phyloP scores from a whole-genome alignment of 1,140 invertebrate species.

The Berghia stephanieae region DNA sequence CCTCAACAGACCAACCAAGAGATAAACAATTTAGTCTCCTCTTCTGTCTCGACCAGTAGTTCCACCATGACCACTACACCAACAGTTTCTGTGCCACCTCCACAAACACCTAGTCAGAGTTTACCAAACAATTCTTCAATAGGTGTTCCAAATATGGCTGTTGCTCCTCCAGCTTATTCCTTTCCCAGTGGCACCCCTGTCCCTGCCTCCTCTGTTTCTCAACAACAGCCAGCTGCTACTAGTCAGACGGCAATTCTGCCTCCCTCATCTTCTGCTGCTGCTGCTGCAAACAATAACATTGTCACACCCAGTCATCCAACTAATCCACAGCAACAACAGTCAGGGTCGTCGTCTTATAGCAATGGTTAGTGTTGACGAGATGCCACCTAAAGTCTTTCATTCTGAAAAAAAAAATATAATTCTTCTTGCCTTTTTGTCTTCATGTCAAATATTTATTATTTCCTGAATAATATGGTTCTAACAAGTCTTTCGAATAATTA shows the following conservation, averaged over 20 bases:
- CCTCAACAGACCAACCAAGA: constrained; percentile 2
- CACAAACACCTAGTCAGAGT: too few species aligned
- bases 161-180: too few species aligned
- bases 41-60: too few species aligned
- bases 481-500: background rate
- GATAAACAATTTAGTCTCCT: too few species aligned
- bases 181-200: too few species aligned
- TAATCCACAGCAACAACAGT: background rate
- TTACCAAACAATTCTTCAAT: too few species aligned
- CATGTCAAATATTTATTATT: background rate
- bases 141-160: too few species aligned
- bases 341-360: background rate
- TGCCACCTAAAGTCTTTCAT: constrained; percentile 32
- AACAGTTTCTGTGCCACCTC: too few species aligned
- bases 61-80: too few species aligned
- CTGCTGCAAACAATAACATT: background rate
- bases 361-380: constrained; percentile 15
- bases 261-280: background rate
- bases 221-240: background rate
- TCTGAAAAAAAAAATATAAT: constrained; percentile 21
- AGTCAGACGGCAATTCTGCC: background rate
- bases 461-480: background rate
- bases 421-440: constrained; percentile 28
- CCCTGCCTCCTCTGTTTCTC: too few species aligned
- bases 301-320: background rate